Percentiles rank a stretch among this genome's conserved stretches.
phyloP scores from a whole-genome alignment of 2,888 invertebrate genomes.

The Meliscaeva auricollis region DNA sequence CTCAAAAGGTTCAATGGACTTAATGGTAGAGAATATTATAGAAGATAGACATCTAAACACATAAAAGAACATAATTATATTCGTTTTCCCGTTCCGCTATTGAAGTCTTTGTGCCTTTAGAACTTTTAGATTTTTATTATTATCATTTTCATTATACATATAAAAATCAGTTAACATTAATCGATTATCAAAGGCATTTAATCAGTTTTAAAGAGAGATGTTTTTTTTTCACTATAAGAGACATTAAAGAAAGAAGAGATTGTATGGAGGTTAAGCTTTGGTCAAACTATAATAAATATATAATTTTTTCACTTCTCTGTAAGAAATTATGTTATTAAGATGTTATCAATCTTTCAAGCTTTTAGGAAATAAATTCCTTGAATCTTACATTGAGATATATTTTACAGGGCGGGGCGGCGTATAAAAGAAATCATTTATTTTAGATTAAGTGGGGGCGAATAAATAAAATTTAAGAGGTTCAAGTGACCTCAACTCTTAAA shows the following conservation, averaged over 20 bases:
- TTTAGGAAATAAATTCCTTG: neutral
- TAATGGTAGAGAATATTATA: neutral
- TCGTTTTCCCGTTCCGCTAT: conserved; percentile 8
- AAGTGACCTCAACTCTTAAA: no score
- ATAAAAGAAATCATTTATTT: no score
- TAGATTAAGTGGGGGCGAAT: no score
- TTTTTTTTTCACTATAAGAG: neutral
- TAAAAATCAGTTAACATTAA: neutral
- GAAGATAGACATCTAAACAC: neutral
- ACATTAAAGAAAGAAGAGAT: neutral
- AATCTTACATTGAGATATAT: no score
- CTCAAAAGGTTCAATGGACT: conserved; percentile 55
- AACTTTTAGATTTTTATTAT: neutral
- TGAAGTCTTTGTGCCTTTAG: neutral
- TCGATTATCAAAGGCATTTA: neutral
- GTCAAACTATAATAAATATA: neutral
- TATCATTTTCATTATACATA: neutral
- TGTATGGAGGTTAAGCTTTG: neutral
- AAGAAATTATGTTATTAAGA: conserved; percentile 1
- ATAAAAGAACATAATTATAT: conserved; percentile 18
- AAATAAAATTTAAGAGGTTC: no score
- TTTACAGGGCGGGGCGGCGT: no score
- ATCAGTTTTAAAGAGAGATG: neutral
- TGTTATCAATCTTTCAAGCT: neutral
- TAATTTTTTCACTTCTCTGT: no score